Conservation (phyloP, 1,140 invertebrate species). For the Leptinotarsa texana region DNA sequence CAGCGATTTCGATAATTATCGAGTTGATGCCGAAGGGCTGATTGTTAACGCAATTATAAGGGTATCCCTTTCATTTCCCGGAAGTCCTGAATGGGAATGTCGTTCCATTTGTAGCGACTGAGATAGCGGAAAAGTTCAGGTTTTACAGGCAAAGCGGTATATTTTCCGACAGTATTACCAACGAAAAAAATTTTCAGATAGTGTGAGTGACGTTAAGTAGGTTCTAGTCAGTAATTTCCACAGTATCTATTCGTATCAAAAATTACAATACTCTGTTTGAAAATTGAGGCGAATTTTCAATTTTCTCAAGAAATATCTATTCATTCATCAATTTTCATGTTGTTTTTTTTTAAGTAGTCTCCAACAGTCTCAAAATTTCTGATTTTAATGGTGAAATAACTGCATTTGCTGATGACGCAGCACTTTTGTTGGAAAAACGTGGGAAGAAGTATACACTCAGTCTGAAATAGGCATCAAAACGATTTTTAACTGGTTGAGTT, state of each 20-base stretch:
- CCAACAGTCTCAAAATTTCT: too few species aligned
- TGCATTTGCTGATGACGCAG: too few species aligned
- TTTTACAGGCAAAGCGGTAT: neutral
- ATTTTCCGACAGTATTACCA: neutral
- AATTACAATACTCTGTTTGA: too few species aligned
- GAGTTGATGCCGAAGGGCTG: slow-evolving; percentile 10
- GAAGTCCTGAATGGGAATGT: neutral
- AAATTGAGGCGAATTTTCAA: too few species aligned
- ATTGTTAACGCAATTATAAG: slow-evolving; percentile 15
- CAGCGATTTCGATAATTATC: slow-evolving; percentile 11
- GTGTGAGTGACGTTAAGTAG: neutral
- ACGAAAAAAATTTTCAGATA: neutral
- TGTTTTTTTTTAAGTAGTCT: too few species aligned
- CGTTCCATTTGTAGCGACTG: neutral
- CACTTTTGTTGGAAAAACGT: too few species aligned
- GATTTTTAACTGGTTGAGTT: too few species aligned
- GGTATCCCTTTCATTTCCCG: slow-evolving; percentile 13
- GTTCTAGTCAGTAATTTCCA: neutral
- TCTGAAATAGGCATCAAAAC: too few species aligned
- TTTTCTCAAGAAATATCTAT: too few species aligned
- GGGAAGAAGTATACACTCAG: too few species aligned
- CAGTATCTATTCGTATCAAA: neutral
- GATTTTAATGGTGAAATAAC: too few species aligned
- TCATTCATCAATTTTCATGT: too few species aligned
- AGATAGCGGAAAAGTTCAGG: neutral